A percentile compares a stretch with the other conserved stretches of the same genome.
Evolutionary conservation across 1,140 invertebrate species (phyloP).

Genomic region (Lepidotrigona ventralis): DNA sequence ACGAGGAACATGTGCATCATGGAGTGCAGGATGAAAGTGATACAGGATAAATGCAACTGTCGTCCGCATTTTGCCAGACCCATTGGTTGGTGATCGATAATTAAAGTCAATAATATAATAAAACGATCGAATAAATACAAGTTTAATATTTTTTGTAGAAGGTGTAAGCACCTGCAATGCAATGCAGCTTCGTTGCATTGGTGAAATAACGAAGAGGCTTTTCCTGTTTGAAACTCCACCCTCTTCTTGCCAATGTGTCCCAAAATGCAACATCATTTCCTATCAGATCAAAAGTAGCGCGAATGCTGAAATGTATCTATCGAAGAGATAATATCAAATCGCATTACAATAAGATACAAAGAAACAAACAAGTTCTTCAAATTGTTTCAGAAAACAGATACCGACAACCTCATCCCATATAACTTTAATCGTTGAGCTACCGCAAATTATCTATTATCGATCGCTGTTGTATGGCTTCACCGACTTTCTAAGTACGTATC

Average conservation of each 20-base stretch:
- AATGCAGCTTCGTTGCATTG: slow-evolving; percentile 50
- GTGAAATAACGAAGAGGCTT: not conserved
- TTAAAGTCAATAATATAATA: not conserved
- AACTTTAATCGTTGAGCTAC: slow-evolving; percentile 4
- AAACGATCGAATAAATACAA: not conserved
- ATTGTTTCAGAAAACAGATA: not conserved
- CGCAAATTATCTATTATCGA: slow-evolving; percentile 28
- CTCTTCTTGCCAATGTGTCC: slow-evolving; percentile 2
- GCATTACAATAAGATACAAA: not conserved
- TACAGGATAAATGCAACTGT: slow-evolving; percentile 56
- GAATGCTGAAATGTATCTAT: not conserved
- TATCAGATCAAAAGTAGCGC: not conserved
- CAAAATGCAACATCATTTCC: not conserved
- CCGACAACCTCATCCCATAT: not conserved
- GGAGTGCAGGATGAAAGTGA: slow-evolving; percentile 59
- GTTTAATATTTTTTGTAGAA: slow-evolving; percentile 2
- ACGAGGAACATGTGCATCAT: slow-evolving; percentile 52
- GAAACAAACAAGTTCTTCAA: not conserved
- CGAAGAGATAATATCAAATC: not conserved
- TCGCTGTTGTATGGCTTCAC: slow-evolving; percentile 35
- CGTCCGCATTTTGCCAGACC: slow-evolving; percentile 64
- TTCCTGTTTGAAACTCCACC: slow-evolving; percentile 22
- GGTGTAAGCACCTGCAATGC: slow-evolving; percentile 36
- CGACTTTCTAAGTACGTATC: slow-evolving; percentile 49
- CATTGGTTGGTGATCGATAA: slow-evolving; percentile 36